phyloP scores from a whole-genome alignment of 2,797 vertebrate genomes.

The Prunella strophiata region DNA sequence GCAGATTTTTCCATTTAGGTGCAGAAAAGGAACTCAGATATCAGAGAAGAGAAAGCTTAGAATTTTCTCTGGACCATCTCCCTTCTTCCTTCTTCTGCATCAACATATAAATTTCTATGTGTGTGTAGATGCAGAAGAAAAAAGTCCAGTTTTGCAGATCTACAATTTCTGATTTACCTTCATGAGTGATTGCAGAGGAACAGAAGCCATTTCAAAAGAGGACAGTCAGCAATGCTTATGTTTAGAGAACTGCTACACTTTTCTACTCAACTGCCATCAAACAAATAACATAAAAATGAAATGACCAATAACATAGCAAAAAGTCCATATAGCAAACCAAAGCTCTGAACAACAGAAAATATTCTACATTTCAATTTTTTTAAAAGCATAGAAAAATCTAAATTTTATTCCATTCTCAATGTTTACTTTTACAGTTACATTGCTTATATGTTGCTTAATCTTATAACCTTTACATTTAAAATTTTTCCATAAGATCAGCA shows the following conservation, averaged over 20 bases:
- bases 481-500: not conserved
- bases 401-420: not conserved
- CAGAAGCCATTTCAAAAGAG: not conserved
- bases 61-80: not conserved
- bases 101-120: not conserved
- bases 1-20: not conserved
- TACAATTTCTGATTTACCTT: not conserved
- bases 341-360: not conserved
- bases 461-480: not conserved
- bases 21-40: not conserved
- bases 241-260: not conserved
- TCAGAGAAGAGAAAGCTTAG: not conserved
- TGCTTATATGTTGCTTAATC: not conserved
- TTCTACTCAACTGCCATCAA: not conserved
- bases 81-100: not conserved
- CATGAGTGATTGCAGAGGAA: not conserved
- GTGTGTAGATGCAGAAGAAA: not conserved
- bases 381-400: not conserved
- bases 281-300: not conserved
- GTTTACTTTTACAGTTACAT: not conserved
- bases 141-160: not conserved
- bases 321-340: not conserved
- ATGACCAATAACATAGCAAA: not conserved
- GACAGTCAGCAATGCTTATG: not conserved
- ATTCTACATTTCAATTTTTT: not conserved